Evolutionary conservation across 2,113 vertebrate species (phyloP), one percentile per base, ranked within the genome.

Genomic region (Onychostruthus taczanowskii): DNA sequence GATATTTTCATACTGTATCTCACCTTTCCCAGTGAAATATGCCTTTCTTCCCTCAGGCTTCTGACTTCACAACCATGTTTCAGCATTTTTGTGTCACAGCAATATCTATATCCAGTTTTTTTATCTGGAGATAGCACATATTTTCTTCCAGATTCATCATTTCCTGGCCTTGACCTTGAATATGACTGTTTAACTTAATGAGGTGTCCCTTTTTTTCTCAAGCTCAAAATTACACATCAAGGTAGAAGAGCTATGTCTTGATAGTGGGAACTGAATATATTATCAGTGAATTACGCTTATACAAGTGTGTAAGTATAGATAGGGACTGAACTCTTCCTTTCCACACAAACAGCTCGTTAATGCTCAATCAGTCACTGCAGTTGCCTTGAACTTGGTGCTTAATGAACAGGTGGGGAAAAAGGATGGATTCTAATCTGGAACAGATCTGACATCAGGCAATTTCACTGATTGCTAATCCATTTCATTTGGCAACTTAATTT

Each of bases 351-450:
- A 97, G 92, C 92, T 98, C 93, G 96, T 98, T 98, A 98, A 96
- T 95, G 96, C 4, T 95, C 95, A 98, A 86, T 98, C 98, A 98
- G 97, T 98, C 95, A 97, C 94, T 66, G 81, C 91, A 96, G 94
- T 97, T 98, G 95, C 96, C 92, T 95, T 97, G 95, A 98, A 98
- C 96, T 97, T 95, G 91, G 91, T 92, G 92, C 94, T 97, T 98
- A 98, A 98, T 98, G 98, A 98, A 97, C 98, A 98, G 97, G 97
- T 98, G 98, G 98, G 97, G 96, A 95, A 95, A 97, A 96, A 98
- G 97, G 95, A 98, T 98, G 97, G 97, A 98, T 98, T 97, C 96
- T 96, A 97, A 96, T 98, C 93, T 94, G 96, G 97, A 97, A 87
- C 96, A 97, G 93, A 96, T 98, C 96, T 98, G 97, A 98, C 97